These are phyloP conservation scores for Platycheirus albimanus DNA, from an alignment of 2,888 invertebrate genomes.

Conservation along the genomic window DNA sequence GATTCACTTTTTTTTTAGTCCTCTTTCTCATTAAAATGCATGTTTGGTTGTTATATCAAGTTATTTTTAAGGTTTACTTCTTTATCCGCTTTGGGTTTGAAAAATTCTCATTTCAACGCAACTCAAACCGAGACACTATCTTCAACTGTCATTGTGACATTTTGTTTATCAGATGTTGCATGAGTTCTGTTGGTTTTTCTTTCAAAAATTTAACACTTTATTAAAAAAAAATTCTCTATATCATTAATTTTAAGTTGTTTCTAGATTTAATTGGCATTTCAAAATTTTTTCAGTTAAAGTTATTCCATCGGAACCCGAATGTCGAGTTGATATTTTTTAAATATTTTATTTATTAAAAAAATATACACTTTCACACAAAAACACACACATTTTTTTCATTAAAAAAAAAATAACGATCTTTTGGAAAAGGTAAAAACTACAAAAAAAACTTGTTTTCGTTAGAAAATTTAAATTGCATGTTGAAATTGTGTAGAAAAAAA, in stretches of 20 bases:
- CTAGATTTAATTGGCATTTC: constrained; percentile 58
- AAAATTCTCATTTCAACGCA: too few species aligned
- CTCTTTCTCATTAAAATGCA: too few species aligned
- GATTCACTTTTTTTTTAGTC: too few species aligned
- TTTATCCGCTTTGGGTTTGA: too few species aligned
- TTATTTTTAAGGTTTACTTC: too few species aligned
- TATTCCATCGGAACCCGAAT: constrained; percentile 80
- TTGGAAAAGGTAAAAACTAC: constrained; percentile 40
- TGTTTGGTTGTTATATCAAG: too few species aligned
- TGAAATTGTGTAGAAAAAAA: constrained; percentile 18
- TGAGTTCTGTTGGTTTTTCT: too few species aligned
- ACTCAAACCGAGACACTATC: too few species aligned
- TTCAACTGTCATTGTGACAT: too few species aligned
- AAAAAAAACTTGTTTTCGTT: constrained; percentile 20
- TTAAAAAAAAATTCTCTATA: neutral
- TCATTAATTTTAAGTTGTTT: constrained; percentile 29
- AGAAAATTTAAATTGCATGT: constrained; percentile 40
- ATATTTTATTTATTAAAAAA: constrained; percentile 52
- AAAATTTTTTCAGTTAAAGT: constrained; percentile 80
- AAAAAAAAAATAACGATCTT: constrained; percentile 56
- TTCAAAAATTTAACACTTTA: too few species aligned
- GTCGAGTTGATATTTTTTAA: constrained; percentile 80
- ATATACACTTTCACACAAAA: constrained; percentile 46
- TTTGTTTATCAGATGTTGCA: too few species aligned
- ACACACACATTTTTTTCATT: constrained; percentile 61